Percentiles rank a stretch among this genome's conserved stretches.
These are phyloP conservation scores for Amia ocellicauda DNA, from an alignment of 2,113 vertebrate species.

Conservation along the genomic window DNA sequence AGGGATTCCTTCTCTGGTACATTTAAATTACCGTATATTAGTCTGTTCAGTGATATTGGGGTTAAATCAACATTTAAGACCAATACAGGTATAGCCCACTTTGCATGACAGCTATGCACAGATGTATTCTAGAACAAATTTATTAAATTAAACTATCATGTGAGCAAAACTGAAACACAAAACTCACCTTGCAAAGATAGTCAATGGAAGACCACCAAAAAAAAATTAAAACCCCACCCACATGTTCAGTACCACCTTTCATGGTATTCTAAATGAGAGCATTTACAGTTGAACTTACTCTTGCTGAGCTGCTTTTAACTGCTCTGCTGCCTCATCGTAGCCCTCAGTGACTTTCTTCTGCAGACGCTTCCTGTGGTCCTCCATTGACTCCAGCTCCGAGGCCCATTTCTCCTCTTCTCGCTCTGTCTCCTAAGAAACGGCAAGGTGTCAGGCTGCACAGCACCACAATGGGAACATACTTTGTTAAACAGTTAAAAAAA, in stretches of 20 bases:
- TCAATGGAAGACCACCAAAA: neutral
- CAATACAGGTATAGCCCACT: too few species aligned
- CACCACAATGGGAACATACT: too few species aligned
- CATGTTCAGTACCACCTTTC: neutral
- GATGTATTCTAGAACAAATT: too few species aligned
- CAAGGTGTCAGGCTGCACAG: neutral
- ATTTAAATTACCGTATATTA: neutral
- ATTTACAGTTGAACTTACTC: conserved; percentile 47
- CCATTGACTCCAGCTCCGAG: conserved; percentile 54
- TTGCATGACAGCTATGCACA: too few species aligned
- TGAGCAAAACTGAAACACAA: neutral
- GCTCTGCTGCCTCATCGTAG: conserved; percentile 56
- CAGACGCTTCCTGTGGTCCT: conserved; percentile 56
- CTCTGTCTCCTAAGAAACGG: conserved; percentile 50
- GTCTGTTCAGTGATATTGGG: too few species aligned
- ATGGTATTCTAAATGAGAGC: neutral
- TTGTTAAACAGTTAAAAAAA: too few species aligned
- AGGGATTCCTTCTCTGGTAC: neutral
- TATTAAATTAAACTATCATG: neutral
- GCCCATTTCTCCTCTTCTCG: conserved; percentile 62
- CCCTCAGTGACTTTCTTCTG: conserved; percentile 61
- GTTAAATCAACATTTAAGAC: too few species aligned
- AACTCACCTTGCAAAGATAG: neutral
- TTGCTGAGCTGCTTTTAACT: conserved; percentile 61
- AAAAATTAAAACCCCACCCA: neutral